Base-by-base conservation (phyloP, 2,113 vertebrate species). In the Mobula hypostoma region DNA sequence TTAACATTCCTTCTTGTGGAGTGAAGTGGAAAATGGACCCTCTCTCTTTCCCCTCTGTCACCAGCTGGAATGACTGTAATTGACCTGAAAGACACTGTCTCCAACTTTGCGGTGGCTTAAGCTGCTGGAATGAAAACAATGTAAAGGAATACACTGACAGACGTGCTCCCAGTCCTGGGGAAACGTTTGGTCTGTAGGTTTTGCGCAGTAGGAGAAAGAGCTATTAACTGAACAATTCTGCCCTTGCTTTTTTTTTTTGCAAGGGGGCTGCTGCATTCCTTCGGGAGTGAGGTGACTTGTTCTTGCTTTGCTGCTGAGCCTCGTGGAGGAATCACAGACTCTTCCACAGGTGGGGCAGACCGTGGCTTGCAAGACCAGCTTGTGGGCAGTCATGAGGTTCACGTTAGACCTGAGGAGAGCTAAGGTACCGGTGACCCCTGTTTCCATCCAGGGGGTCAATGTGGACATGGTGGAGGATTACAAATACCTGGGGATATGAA, bases 1-100 rank as follows among this genome's bases (percentile, higher is more conserved):
- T 87, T 87, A 87, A 87, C 56, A 87, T 87, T 87, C 83, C 58
- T 87, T 87, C 21, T 87, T 24, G 12, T 61, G 27, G 24, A 87
- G 83, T 61, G 24, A 87, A 56, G 48, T 29, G 83, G 83, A 87
- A 87, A 48, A 17, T 29, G 83, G 83, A 61, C 24, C 83, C 56
- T 87, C 56, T 29, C 24, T 61, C 29, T 61, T 61, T 61, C 56
- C 58, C 27, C 3, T 7, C 21, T 87, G 83, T 87, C 24, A 9
- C 83, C 83, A 61, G 29, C 56, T 61, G 56, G 58, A 61, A 87
- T 87, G 61, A 61, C 56, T 61, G 56, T 87, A 61, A 87, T 87
- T 87, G 56, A 61, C 83, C 29, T 87, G 56, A 29, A 87, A 63
- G 5, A 12, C 61, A 87, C 48, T 56, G 27, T 36, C 79, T 21